phyloP scores from a whole-genome alignment of 2,888 invertebrate genomes.

The Ischnus inquisitorius region DNA sequence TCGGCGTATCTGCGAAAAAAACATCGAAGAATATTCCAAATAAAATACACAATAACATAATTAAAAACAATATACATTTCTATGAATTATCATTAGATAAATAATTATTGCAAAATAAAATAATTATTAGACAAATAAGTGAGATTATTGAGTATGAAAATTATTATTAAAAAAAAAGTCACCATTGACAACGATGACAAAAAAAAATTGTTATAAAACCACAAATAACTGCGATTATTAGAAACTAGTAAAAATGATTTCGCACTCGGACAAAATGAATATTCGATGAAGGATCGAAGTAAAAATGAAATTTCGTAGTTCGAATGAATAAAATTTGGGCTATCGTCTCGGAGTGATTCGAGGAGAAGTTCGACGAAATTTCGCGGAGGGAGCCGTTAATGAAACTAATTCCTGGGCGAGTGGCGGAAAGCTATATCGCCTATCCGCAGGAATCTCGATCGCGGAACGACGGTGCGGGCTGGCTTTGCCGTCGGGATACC shows the following conservation, averaged over 20 bases:
- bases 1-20: constrained; percentile 78
- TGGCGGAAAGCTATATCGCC: background rate
- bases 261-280: too few relatives aligned
- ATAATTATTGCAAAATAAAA: too few relatives aligned
- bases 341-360: too few relatives aligned
- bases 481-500: constrained; percentile 51
- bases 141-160: background rate
- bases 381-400: background rate
- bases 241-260: too few relatives aligned
- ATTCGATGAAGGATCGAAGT: too few relatives aligned
- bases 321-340: too few relatives aligned
- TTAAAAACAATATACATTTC: constrained; percentile 10
- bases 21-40: too few relatives aligned
- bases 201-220: background rate
- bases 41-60: background rate
- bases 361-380: background rate
- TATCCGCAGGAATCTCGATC: constrained; percentile 32
- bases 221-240: background rate
- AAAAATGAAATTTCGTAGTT: too few relatives aligned
- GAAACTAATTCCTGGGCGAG: background rate
- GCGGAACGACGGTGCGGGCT: constrained; percentile 21
- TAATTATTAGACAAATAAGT: background rate
- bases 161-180: too few relatives aligned
- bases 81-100: too few relatives aligned
- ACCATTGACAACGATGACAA: too few relatives aligned